phyloP scores from a whole-genome alignment of 1,140 invertebrate genomes.

The Cotesia vestalis region DNA sequence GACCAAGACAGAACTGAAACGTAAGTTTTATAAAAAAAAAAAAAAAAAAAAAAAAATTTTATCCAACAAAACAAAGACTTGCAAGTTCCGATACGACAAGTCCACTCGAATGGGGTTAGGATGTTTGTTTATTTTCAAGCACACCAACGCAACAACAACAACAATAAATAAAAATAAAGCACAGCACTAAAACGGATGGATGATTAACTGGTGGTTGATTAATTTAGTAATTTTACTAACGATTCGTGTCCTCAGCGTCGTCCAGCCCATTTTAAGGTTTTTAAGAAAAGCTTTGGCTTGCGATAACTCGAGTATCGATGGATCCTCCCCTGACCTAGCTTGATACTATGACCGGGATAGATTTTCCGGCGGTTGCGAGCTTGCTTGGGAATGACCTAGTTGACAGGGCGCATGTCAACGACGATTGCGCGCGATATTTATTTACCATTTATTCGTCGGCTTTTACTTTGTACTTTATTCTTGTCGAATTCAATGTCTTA shows the following conservation, averaged over 20 bases:
- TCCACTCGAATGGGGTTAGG: not conserved
- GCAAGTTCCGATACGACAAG: conserved; percentile 1
- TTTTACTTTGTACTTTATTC: not conserved
- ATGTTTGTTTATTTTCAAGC: not conserved
- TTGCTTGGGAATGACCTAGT: conserved; percentile 54
- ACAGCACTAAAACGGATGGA: too few relatives aligned
- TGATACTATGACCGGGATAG: conserved; percentile 44
- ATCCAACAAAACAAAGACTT: not conserved
- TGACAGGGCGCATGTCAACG: conserved; percentile 57
- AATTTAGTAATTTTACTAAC: conserved; percentile 53
- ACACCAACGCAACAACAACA: not conserved
- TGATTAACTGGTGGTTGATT: not conserved
- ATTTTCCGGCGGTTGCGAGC: conserved; percentile 40
- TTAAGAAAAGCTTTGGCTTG: conserved; percentile 7
- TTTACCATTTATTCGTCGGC: conserved; percentile 40
- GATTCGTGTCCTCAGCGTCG: conserved; percentile 59
- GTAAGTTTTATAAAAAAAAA: too few relatives aligned
- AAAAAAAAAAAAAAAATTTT: not conserved
- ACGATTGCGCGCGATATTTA: conserved; percentile 56
- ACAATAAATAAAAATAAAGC: not conserved
- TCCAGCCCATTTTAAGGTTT: conserved; percentile 60
- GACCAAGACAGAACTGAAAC: too few relatives aligned
- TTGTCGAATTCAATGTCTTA: not conserved
- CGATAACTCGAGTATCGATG: conserved; percentile 38
- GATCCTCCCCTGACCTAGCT: conserved; percentile 56